Base-by-base conservation (phyloP, 35 echinoderm and acorn worm genomes). In the Patiria miniata region DNA sequence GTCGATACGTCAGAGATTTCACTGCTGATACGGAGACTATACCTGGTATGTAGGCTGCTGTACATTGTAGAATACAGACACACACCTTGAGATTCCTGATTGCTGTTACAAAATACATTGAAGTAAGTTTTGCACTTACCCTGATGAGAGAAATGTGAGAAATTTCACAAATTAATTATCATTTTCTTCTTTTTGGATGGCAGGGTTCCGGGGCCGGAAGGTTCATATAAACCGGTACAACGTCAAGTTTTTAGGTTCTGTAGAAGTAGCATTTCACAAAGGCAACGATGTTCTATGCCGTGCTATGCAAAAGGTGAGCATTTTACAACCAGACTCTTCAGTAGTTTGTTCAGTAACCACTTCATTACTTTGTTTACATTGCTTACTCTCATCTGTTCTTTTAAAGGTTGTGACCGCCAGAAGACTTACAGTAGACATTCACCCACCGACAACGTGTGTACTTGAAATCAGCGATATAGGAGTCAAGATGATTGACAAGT, bases 381-480 rank as follows among this genome's bases (percentile, higher is more conserved):
- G n/a, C n/a, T n/a, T n/a, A n/a, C n/a, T n/a, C n/a, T n/a, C n/a
- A n/a, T 86, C 87, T 77, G 59, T 59, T 89, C 83, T 44, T 21
- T 79, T 82, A 7, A 39, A 91, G 93, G 89, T 99, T 30, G 89
- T 99, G 19, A 99, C 93, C 30, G 96, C 96, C 10, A 77, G 92
- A 85, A 81, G 83, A 59, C 81, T 99, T 17, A 85, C 96, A 19
- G 78, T 91, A 53, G 89, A 79, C 16, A 91, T 78, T 51, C 90
- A 91, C 61, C 77, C 93, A 26, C 92, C 96, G 1, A 89, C 96
- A 39, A 52, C 78, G 50, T 94, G 92, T 89, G 81, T 95, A 7
- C 87, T 99, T 18, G 96, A 99, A 39, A 94, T 99, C 16, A 99
- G 96, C 78, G 96, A 94, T 37, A 94, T 91, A 57, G 96, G 96